Conservation (phyloP, 2,888 invertebrate species). For the Geotrupes spiniger region DNA sequence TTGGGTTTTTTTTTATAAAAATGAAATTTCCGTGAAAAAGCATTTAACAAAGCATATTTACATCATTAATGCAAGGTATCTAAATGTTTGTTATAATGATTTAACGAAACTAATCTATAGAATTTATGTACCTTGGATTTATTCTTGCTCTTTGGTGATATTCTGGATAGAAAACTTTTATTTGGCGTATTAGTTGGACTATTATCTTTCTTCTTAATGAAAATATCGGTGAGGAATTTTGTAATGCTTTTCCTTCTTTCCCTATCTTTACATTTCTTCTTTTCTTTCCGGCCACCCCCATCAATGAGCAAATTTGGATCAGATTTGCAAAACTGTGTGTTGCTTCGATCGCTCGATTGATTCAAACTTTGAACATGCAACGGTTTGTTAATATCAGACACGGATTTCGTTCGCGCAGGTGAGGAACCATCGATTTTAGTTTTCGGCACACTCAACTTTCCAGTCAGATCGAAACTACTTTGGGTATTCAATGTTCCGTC, state of each 20-base stretch:
- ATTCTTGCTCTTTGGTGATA: constrained; percentile 62
- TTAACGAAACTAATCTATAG: no score
- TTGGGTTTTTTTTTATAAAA: background rate
- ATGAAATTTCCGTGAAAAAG: background rate
- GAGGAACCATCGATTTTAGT: background rate
- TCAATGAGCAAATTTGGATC: constrained; percentile 47
- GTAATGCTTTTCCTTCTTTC: constrained; percentile 79
- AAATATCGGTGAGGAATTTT: constrained; percentile 79
- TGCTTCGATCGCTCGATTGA: no score
- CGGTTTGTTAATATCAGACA: constrained; percentile 36
- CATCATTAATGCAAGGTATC: background rate
- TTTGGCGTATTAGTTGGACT: constrained; percentile 39
- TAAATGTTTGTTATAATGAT: no score
- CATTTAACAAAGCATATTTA: constrained; percentile 9
- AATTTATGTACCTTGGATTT: constrained; percentile 61
- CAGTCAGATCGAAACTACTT: constrained; percentile 20
- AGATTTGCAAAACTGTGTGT: constrained; percentile 43
- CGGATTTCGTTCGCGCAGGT: constrained; percentile 41
- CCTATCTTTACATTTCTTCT: constrained; percentile 58
- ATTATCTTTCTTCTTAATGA: constrained; percentile 64
- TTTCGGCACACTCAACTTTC: constrained; percentile 18
- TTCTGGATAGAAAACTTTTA: constrained; percentile 56
- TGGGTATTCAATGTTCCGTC: constrained; percentile 30
- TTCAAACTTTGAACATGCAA: constrained; percentile 5
- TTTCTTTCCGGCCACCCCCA: constrained; percentile 35